Evolutionary conservation across 92 coral and sea anemone genomes (phyloP).

Genomic region (Parazoanthus atlanticus): DNA sequence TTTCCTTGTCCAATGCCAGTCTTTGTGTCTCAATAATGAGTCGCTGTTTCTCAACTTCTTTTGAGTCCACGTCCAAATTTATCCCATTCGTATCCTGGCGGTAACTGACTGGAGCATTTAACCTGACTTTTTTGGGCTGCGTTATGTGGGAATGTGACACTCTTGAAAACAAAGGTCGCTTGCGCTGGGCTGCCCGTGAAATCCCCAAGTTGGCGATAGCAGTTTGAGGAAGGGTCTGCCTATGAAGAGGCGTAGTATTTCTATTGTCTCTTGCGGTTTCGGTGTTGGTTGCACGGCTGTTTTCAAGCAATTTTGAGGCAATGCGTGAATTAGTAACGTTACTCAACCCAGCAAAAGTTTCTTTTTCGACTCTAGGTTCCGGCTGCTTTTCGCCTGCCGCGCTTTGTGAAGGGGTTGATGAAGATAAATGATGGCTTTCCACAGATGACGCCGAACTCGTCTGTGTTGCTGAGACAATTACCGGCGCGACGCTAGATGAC

Average conservation of each 20-base stretch:
- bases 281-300: not conserved
- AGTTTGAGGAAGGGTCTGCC: not conserved
- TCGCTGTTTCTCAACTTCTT: conserved; percentile 8
- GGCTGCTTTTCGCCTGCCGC: not conserved
- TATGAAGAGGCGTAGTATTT: not conserved
- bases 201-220: not conserved
- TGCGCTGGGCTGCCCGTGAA: conserved; percentile 41
- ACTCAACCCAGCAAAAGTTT: not conserved
- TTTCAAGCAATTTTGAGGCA: not conserved
- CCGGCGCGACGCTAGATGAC: not conserved
- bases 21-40: conserved; percentile 16
- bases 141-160: conserved; percentile 13
- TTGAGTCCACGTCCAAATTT: conserved; percentile 1
- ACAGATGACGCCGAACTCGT: not conserved
- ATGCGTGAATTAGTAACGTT: not conserved
- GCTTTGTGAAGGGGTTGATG: not conserved
- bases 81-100: conserved; percentile 23
- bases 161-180: conserved; percentile 35
- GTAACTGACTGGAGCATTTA: not conserved
- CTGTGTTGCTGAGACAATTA: not conserved
- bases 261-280: not conserved
- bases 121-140: conserved; percentile 18
- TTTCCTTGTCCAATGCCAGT: conserved; percentile 27
- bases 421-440: not conserved
- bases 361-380: not conserved